Evolutionary conservation across 2,888 invertebrate species (phyloP), one percentile per base, ranked within the genome.

Genomic region (Leptinotarsa tumamoca): DNA sequence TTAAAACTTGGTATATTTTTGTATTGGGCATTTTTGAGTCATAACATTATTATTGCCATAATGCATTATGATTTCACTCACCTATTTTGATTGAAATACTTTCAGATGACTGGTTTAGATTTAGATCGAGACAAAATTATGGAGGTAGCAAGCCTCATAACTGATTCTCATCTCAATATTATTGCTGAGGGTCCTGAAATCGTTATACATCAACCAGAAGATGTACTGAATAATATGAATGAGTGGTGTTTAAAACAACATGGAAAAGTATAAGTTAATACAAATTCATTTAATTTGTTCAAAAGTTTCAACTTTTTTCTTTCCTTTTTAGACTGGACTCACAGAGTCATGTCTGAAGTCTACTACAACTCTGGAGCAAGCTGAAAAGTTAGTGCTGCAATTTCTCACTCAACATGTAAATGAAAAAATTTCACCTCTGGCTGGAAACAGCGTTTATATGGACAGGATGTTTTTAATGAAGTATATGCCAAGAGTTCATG

Each of bases 61-160:
- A 13, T 43, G 43, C 43, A 43, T 43, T 43, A 43, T 43, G 43
- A 43, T 3, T 43, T 43, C 43, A 10, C 10, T 43, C 43, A 43
- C 13, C 10, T 43, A 43, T 43, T 43, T 43, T 43, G 43, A 10
- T 43, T 43, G 13, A 43, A 43, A 68, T 50, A 13, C 23, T 84
- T 89, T 73, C 84, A 94, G 93, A 96, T 99, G 97, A 96, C 97
- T 13, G 98, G 98, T 0, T 88, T 98, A 18, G 92, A 98, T 86
- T 86, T 94, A 68, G 90, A 93, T 0, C 92, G 89, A 71, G 94
- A 96, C 84, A 91, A 93, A 79, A 95, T 99, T 72, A 87, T 99
- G 84, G 98, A 99, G 90, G 92, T 98, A 73, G 95, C 97, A 0
- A 96, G 96, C 86, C 86, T 98, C 50, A 91, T 99, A 72, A 98